These are phyloP conservation scores for Parthenolecanium corni DNA, from an alignment of 2,888 invertebrate genomes.

Conservation along the genomic window DNA sequence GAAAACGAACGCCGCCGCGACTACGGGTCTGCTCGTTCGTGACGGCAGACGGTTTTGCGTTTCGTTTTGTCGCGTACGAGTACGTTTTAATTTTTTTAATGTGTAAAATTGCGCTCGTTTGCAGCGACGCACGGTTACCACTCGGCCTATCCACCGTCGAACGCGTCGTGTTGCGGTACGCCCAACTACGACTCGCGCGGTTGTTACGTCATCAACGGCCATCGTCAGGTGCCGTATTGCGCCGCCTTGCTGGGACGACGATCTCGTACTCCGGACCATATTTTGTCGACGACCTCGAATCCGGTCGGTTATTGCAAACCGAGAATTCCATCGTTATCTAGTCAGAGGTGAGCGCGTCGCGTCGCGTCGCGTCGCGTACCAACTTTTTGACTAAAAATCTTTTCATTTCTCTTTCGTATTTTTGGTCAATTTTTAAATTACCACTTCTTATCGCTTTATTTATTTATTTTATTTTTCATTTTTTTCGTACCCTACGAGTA, in stretches of 20 bases:
- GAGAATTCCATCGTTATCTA: constrained; percentile 29
- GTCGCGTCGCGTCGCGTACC: not conserved
- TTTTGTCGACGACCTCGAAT: constrained; percentile 31
- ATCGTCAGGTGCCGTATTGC: constrained; percentile 18
- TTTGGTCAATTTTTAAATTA: not conserved
- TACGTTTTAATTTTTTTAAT: no score
- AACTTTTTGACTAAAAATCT: not conserved
- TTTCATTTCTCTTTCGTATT: not conserved
- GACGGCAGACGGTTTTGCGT: no score
- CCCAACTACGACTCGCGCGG: not conserved
- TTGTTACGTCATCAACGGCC: constrained; percentile 10
- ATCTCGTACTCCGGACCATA: constrained; percentile 31
- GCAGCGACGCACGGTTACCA: not conserved
- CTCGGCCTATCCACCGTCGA: not conserved
- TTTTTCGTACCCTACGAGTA: no score
- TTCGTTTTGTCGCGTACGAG: no score
- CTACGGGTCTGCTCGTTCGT: no score
- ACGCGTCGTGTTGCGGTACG: not conserved
- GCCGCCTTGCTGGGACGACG: constrained; percentile 27
- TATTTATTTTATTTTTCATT: not conserved
- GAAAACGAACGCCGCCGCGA: no score
- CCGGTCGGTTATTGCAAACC: constrained; percentile 32
- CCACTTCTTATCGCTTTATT: not conserved
- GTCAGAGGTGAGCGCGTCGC: constrained; percentile 30
- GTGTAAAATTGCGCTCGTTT: not conserved